phyloP scores from a whole-genome alignment of 2,888 invertebrate species.

The Liopterus haemorrhoidalis region DNA sequence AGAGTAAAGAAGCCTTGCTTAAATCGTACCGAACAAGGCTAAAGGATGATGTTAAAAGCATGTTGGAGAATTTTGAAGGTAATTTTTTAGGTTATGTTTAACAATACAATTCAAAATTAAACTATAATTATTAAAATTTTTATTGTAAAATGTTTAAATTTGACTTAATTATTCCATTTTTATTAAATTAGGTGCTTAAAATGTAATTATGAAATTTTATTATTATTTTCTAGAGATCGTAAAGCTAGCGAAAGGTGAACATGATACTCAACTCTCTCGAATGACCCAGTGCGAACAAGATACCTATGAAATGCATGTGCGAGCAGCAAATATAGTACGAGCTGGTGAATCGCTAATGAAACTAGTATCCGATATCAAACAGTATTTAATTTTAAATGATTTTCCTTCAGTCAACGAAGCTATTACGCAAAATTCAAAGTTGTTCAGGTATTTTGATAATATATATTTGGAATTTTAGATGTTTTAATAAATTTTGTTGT shows the following conservation, averaged over 20 bases:
- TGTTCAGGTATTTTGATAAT: conserved; percentile 52
- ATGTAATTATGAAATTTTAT: conserved; percentile 6
- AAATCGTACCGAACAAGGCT: conserved; percentile 92
- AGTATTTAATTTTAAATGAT: conserved; percentile 95
- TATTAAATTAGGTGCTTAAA: background rate
- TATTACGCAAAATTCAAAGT: conserved; percentile 85
- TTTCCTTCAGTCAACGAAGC: conserved; percentile 97
- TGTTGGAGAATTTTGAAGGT: conserved; percentile 97
- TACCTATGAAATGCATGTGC: conserved; percentile 93
- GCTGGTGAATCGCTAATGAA: conserved; percentile 97
- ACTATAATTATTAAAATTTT: background rate
- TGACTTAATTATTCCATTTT: too few species aligned
- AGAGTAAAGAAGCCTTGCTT: conserved; percentile 90
- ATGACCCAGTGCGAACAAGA: conserved; percentile 93
- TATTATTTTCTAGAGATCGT: conserved; percentile 68
- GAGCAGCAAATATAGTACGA: conserved; percentile 92
- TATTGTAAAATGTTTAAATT: conserved; percentile 7
- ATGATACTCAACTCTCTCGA: conserved; percentile 81
- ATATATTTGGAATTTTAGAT: conserved; percentile 6
- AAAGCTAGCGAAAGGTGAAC: conserved; percentile 82
- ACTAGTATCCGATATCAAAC: conserved; percentile 94
- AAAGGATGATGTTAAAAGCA: conserved; percentile 94
- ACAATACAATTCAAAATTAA: background rate
- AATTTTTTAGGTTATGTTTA: conserved; percentile 10
- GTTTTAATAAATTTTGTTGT: conserved; percentile 28